A percentile compares a stretch with the other conserved stretches of the same genome.
Conservation (phyloP, 1,140 invertebrate genomes). For the Nomia melanderi region DNA sequence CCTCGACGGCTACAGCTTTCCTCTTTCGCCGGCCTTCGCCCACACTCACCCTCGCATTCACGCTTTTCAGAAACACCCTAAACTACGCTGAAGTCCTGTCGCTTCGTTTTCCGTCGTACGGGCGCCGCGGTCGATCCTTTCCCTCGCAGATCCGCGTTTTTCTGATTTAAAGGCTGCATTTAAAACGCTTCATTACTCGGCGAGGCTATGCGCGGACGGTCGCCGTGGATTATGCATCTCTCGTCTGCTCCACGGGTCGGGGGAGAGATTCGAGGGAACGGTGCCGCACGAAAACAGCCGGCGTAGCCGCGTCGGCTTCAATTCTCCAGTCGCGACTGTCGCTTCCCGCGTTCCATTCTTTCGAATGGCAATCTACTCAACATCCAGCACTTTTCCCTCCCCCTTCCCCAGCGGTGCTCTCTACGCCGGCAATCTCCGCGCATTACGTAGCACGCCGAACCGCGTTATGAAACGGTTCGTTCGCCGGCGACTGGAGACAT, state of each 20-base stretch:
- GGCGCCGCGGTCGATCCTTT: too few species aligned
- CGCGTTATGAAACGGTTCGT: neutral
- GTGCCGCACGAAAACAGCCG: neutral
- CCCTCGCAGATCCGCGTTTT: conserved; percentile 33
- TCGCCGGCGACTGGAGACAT: too few species aligned
- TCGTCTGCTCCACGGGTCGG: conserved; percentile 54
- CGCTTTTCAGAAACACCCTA: too few species aligned
- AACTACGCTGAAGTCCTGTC: too few species aligned
- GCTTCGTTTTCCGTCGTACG: too few species aligned
- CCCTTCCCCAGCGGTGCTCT: neutral
- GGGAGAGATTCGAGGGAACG: conserved; percentile 39
- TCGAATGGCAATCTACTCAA: neutral
- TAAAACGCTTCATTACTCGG: conserved; percentile 69
- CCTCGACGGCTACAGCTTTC: too few species aligned
- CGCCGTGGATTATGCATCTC: conserved; percentile 62
- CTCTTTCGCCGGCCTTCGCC: too few species aligned
- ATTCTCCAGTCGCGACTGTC: too few species aligned
- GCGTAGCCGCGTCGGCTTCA: too few species aligned
- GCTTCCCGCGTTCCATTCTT: too few species aligned
- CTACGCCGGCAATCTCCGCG: conserved; percentile 5
- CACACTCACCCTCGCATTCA: too few species aligned
- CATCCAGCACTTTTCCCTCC: neutral
- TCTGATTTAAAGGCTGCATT: conserved; percentile 68
- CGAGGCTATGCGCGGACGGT: conserved; percentile 10
- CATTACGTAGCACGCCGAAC: neutral